Evolutionary conservation across 2,113 vertebrate genomes (phyloP), one percentile per base, ranked within the genome.

Genomic region (Halcyon malimbica): DNA sequence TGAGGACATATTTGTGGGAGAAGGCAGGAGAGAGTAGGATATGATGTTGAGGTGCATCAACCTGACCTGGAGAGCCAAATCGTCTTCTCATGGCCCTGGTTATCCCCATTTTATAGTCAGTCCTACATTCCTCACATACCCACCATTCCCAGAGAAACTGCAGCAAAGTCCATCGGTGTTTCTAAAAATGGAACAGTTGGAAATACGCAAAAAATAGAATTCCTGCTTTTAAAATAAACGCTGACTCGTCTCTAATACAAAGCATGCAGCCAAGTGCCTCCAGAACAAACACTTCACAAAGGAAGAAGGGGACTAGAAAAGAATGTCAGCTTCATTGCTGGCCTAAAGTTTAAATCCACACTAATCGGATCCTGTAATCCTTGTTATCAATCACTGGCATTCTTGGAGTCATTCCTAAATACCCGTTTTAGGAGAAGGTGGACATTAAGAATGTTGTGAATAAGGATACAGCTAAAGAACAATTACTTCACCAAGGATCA

Each of bases 151-250:
- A 93, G 31, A 92, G 73, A 94, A 91, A 92, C 54, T 85, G 67
- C 8, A 91, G 87, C 78, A 94, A 94, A 89, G 81, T 41, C 70
- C 78, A 94, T 16, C 16, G 6, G 83, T 85, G 95, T 91, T 95
- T 91, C 96, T 94, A 96, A 96, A 96, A 96, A 96, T 42, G 60
- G 94, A 96, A 87, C 0, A 0, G 62, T 83, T 93, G 57, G 63
- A 94, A 95, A 94, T 46, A 76, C 0, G 1, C 85, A 93, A 91
- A 97, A 97, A 97, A 93, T 62, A 93, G 64, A 91, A 87, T 83
- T 96, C 71, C 68, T 96, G 64, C 68, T 96, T 94, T 95, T 93
- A 93, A 96, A 97, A 96, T 89, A 97, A 96, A 94, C 25, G 44
- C 51, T 93, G 78, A 87, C 65, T 91, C 0, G 14, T 89, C 84